phyloP scores from a whole-genome alignment of 2,113 vertebrate genomes.

The chimpanzee (Pan troglodytes) region NHGRI_mPanTro3-v2.1_pri NC_072408.2:29129001-29129500 shows the following conservation, averaged over 20 bases:
- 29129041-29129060: background rate
- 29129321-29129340: slow-evolving; percentile 21
- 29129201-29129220: background rate
- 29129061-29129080: background rate
- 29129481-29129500: background rate
- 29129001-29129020: background rate
- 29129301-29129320: slow-evolving; percentile 13
- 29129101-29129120: background rate
- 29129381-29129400: slow-evolving; percentile 50
- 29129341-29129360: background rate
- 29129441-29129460: slow-evolving; percentile 30
- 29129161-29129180: background rate
- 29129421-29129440: slow-evolving; percentile 50
- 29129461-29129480: background rate
- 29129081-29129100: background rate
- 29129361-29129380: slow-evolving; percentile 22
- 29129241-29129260: background rate
- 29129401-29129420: slow-evolving; percentile 35
- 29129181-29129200: background rate
- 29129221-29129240: background rate
- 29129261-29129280: slow-evolving; percentile 21
- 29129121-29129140: background rate
- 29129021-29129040: background rate
- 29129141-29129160: background rate
- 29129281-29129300: background rate